Evolutionary conservation across 2,113 vertebrate species (phyloP).

Genomic region (Strix aluco): DNA sequence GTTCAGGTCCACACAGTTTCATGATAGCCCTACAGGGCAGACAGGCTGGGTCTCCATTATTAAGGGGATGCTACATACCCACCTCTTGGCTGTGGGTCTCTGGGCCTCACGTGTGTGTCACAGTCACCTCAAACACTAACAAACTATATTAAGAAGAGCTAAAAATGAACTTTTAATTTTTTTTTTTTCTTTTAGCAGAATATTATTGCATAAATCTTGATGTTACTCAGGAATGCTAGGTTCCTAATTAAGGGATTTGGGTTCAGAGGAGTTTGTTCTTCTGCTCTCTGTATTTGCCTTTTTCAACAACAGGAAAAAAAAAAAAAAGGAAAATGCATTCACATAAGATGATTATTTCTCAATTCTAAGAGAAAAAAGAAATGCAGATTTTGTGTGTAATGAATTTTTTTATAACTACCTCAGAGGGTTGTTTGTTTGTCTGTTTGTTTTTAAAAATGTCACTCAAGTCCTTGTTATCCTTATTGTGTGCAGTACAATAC

Average conservation of each 20-base stretch:
- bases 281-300: not conserved
- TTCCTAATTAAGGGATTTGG: not conserved
- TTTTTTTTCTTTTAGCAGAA: not conserved
- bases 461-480: not conserved
- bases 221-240: not conserved
- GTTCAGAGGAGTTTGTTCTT: not conserved
- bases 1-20: not conserved
- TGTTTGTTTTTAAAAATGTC: not conserved
- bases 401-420: not conserved
- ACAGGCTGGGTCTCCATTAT: not conserved
- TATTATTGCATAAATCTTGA: not conserved
- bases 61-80: not conserved
- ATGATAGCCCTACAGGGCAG: not conserved
- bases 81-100: rapidly evolving
- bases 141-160: not conserved
- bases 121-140: not conserved
- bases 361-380: not conserved
- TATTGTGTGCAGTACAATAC: not conserved
- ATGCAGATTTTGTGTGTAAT: not conserved
- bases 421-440: not conserved
- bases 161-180: not conserved
- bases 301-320: not conserved
- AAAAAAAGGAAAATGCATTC: not conserved
- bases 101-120: rapidly evolving
- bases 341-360: not conserved